Conservation (phyloP, 2,797 vertebrate species). For the Oryzias dopingdopingensis region DNA sequence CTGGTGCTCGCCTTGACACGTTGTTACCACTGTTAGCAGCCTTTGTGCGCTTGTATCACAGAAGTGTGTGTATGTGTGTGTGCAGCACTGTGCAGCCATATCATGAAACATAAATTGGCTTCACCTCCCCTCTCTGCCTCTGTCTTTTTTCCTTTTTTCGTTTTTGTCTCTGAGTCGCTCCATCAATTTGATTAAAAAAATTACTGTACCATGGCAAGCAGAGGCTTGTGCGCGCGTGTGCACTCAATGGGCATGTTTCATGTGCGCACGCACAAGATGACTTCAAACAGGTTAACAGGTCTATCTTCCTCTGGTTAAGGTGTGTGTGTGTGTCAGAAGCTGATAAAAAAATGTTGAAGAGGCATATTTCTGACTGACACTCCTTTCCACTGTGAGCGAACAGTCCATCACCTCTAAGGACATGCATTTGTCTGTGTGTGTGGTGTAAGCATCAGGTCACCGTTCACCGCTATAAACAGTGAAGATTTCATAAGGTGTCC, state of each 20-base stretch:
- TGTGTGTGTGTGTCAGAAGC: constrained; percentile 11
- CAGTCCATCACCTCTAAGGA: constrained; percentile 58
- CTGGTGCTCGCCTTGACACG: constrained; percentile 94
- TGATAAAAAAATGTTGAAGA: constrained; percentile 59
- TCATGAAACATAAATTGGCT: constrained; percentile 99
- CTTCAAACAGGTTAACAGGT: constrained; percentile 53
- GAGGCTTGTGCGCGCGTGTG: constrained; percentile 85
- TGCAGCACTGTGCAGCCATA: constrained; percentile 83
- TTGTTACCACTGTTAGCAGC: constrained; percentile 97
- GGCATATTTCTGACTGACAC: constrained; percentile 65
- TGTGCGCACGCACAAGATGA: constrained; percentile 48
- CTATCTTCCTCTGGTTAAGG: constrained; percentile 40
- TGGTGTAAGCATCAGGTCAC: constrained; percentile 61
- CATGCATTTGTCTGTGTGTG: constrained; percentile 30
- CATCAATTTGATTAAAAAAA: constrained; percentile 98
- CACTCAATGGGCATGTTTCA: constrained; percentile 62
- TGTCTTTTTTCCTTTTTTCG: constrained; percentile 54
- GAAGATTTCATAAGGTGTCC: constrained; percentile 67
- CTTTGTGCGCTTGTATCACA: constrained; percentile 36
- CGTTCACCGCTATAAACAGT: constrained; percentile 66
- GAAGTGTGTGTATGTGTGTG: constrained; percentile 36
- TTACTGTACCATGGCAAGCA: constrained; percentile 93
- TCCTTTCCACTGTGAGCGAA: constrained; percentile 51
- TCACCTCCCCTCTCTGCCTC: constrained; percentile 79
- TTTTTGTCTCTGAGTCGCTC: constrained; percentile 67